Conservation (phyloP, 2,888 invertebrate genomes). For the Agriotes lineatus region DNA sequence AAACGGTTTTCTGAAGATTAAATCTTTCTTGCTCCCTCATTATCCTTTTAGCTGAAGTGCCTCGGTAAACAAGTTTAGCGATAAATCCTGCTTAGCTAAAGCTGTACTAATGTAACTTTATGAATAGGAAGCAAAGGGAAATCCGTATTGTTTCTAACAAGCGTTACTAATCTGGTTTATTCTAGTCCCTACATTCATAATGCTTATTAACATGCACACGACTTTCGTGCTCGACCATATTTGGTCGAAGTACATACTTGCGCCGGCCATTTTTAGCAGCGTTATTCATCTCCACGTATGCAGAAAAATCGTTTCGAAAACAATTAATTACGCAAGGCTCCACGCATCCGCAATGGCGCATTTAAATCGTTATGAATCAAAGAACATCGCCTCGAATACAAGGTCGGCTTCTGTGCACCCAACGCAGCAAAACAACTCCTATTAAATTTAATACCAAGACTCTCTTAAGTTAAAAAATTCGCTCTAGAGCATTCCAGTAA, state of each 20-base stretch:
- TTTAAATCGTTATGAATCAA: too few relatives aligned
- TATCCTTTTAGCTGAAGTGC: conserved; percentile 28
- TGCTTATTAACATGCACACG: conserved; percentile 34
- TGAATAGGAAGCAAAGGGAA: conserved; percentile 38
- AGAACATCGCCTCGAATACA: too few relatives aligned
- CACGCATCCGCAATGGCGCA: not conserved
- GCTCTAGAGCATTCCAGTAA: too few relatives aligned
- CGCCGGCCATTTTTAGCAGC: conserved; percentile 1
- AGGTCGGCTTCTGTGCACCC: too few relatives aligned
- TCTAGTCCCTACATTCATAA: conserved; percentile 36
- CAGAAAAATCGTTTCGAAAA: not conserved
- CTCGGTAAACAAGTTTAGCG: conserved; percentile 32
- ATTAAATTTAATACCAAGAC: too few relatives aligned
- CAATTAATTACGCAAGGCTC: not conserved
- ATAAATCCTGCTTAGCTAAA: conserved; percentile 40
- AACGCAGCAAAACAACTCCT: too few relatives aligned
- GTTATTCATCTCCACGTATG: not conserved
- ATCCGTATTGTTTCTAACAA: conserved; percentile 43
- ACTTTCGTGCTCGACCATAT: conserved; percentile 10
- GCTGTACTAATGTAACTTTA: conserved; percentile 41
- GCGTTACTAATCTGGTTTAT: conserved; percentile 41
- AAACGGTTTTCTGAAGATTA: conserved; percentile 16
- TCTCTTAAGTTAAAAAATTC: too few relatives aligned
- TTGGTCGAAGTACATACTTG: conserved; percentile 3
- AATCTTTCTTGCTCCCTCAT: conserved; percentile 17